A percentile compares a stretch with the other conserved stretches of the same genome.
These are phyloP conservation scores for Thymelicus sylvestris DNA, from an alignment of 2,888 invertebrate species.

Conservation along the genomic window DNA sequence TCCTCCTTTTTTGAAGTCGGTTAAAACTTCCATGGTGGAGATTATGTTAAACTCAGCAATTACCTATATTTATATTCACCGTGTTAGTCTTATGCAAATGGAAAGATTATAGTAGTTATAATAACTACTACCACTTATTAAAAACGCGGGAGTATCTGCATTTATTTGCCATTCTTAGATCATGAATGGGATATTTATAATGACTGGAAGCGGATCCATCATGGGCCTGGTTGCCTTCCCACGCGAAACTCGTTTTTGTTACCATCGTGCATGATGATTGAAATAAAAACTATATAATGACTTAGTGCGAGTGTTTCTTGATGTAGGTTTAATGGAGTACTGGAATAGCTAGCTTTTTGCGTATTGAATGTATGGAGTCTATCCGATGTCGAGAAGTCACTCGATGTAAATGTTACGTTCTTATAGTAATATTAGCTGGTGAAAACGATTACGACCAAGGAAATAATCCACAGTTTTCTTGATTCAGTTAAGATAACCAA, in stretches of 20 bases:
- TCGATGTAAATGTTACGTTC: neutral
- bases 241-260: slow-evolving; percentile 35
- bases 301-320: slow-evolving; percentile 14
- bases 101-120: neutral
- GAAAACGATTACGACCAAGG: no score
- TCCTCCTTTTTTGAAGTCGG: no score
- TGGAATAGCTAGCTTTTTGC: slow-evolving; percentile 17
- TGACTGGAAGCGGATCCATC: slow-evolving; percentile 28
- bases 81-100: slow-evolving; percentile 2
- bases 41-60: neutral
- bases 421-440: no score
- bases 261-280: slow-evolving; percentile 24
- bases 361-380: neutral
- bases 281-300: slow-evolving; percentile 28
- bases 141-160: neutral
- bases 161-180: slow-evolving; percentile 24
- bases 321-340: slow-evolving; percentile 27
- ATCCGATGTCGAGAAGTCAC: neutral
- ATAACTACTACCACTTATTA: neutral
- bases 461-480: no score
- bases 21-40: no score
- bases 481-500: no score
- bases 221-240: slow-evolving; percentile 20
- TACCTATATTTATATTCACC: neutral
- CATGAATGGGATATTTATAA: slow-evolving; percentile 29